Percentiles rank a stretch among this genome's conserved stretches.
Evolutionary conservation across 1,140 invertebrate genomes (phyloP).

Genomic region (Ceratosolen fusciceps): DNA sequence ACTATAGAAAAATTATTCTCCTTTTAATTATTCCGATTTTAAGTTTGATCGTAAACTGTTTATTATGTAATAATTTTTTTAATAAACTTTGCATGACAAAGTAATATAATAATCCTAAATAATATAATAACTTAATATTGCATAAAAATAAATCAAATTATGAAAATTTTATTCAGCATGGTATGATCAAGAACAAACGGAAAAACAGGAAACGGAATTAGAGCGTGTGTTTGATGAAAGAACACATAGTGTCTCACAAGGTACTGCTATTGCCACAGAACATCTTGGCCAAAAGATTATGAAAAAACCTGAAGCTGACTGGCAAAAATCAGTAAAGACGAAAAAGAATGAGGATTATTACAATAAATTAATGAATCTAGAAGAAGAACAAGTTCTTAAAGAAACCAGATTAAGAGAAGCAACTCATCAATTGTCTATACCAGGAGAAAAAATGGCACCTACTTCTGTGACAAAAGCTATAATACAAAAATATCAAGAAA

Average conservation of each 20-base stretch:
- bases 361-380: constrained; percentile 84
- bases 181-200: constrained; percentile 92
- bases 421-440: constrained; percentile 86
- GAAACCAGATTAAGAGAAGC: constrained; percentile 83
- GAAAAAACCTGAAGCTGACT: constrained; percentile 84
- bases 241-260: constrained; percentile 77
- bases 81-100: constrained; percentile 39
- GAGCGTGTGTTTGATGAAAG: constrained; percentile 91
- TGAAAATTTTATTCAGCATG: constrained; percentile 78
- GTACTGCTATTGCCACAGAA: constrained; percentile 75
- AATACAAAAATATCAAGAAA: constrained; percentile 87
- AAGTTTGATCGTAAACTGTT: not conserved
- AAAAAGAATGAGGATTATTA: constrained; percentile 90
- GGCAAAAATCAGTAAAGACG: constrained; percentile 85
- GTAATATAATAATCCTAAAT: constrained; percentile 31
- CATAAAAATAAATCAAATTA: constrained; percentile 27
- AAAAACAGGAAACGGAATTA: constrained; percentile 86
- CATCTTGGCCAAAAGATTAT: constrained; percentile 78
- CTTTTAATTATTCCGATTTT: not conserved
- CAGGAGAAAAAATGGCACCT: constrained; percentile 84
- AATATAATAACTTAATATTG: constrained; percentile 18
- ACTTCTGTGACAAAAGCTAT: constrained; percentile 86
- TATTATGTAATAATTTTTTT: constrained; percentile 16
- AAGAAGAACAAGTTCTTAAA: constrained; percentile 87
- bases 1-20: not conserved